Percentiles rank a stretch among this genome's conserved stretches.
These are phyloP conservation scores for Melanotaenia nigrans DNA, from an alignment of 2,797 vertebrate genomes.

Conservation along the genomic window DNA sequence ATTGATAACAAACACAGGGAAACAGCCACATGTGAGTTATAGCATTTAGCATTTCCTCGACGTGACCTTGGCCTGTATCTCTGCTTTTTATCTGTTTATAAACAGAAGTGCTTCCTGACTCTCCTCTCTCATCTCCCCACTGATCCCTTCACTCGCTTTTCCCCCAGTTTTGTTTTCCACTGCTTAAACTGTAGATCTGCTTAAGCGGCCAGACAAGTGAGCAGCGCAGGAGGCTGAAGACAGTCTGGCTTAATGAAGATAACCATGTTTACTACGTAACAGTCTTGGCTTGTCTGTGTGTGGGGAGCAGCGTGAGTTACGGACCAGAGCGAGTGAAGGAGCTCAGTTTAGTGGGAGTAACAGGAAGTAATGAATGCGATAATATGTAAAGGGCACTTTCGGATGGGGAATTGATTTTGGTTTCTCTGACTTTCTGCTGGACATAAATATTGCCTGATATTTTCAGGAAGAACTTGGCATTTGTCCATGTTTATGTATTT, in stretches of 20 bases:
- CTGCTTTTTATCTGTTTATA: background rate
- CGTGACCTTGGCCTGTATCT: constrained; percentile 5
- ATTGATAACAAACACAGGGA: background rate
- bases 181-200: constrained; percentile 69
- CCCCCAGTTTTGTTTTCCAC: constrained; percentile 41
- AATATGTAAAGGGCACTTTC: constrained; percentile 53
- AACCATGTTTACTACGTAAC: constrained; percentile 60
- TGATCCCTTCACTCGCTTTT: constrained; percentile 52
- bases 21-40: background rate
- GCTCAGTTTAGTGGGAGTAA: constrained; percentile 46
- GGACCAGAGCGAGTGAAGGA: constrained; percentile 15
- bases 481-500: background rate
- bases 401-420: constrained; percentile 55
- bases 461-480: constrained; percentile 20
- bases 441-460: constrained; percentile 35
- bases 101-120: background rate
- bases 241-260: constrained; percentile 66
- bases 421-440: constrained; percentile 40
- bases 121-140: background rate
- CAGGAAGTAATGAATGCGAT: constrained; percentile 70
- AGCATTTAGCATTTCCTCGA: background rate
- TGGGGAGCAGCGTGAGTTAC: constrained; percentile 32
- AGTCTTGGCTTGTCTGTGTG: constrained; percentile 26
- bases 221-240: constrained; percentile 46
- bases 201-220: constrained; percentile 62